A percentile compares a stretch with the other conserved stretches of the same genome.
These are phyloP conservation scores for Trichonephila inaurata DNA, from an alignment of 1,140 invertebrate species.

Conservation along the genomic window DNA sequence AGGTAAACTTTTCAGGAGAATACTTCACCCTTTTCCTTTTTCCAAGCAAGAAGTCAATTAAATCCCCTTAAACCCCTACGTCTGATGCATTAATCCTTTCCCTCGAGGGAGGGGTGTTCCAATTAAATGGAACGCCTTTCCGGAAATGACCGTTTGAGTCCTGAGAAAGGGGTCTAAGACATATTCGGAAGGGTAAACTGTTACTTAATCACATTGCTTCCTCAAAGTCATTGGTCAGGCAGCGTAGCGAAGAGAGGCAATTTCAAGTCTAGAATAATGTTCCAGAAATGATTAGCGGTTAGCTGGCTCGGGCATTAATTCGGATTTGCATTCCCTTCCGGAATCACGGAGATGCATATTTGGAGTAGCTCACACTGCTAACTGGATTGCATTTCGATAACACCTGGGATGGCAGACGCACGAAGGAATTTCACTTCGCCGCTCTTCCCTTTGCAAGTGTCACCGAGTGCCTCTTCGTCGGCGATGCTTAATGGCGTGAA, in stretches of 20 bases:
- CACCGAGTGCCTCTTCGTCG: no score
- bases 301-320: slow-evolving; percentile 7
- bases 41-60: not conserved
- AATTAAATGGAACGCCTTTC: slow-evolving; percentile 21
- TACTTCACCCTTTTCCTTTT: not conserved
- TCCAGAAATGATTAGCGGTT: slow-evolving; percentile 50
- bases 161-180: not conserved
- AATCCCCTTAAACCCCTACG: not conserved
- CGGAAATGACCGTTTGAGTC: slow-evolving; percentile 40
- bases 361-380: not conserved
- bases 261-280: slow-evolving; percentile 33
- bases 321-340: slow-evolving; percentile 1
- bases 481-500: no score
- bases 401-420: not conserved
- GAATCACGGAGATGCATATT: slow-evolving; percentile 14
- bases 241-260: slow-evolving; percentile 19
- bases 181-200: slow-evolving; percentile 34
- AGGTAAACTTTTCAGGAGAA: not conserved
- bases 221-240: slow-evolving; percentile 52
- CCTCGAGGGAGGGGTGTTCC: not conserved
- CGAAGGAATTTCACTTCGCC: not conserved
- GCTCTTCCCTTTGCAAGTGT: no score
- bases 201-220: slow-evolving; percentile 17
- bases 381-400: slow-evolving; percentile 44
- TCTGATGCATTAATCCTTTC: slow-evolving; percentile 11